Percentiles rank a stretch among this genome's conserved stretches.
phyloP scores from a whole-genome alignment of 2,888 invertebrate species.

The Celastrina argiolus region DNA sequence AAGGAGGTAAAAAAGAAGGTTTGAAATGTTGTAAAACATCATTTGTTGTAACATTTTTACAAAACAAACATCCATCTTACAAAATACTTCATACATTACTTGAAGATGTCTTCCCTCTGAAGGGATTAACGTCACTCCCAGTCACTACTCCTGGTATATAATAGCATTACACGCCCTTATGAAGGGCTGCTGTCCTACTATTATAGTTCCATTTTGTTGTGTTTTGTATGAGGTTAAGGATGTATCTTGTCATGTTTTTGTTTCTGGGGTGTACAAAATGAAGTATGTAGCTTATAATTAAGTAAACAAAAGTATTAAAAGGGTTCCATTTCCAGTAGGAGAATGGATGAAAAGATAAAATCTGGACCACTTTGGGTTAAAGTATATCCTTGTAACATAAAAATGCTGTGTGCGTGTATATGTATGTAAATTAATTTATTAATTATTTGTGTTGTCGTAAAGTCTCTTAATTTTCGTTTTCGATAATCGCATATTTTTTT shows the following conservation, averaged over 20 bases:
- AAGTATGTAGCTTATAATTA: not conserved
- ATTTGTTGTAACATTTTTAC: no score
- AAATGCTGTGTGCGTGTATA: no score
- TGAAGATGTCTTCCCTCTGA: not conserved
- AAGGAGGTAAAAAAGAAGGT: no score
- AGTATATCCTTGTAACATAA: no score
- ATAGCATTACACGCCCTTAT: slow-evolving; percentile 10
- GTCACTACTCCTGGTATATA: slow-evolving; percentile 32
- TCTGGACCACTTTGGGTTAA: no score
- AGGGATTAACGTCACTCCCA: slow-evolving; percentile 44
- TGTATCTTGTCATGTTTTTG: not conserved
- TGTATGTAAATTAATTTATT: no score
- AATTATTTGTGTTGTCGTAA: no score
- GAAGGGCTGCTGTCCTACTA: not conserved
- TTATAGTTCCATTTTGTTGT: not conserved
- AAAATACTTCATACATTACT: not conserved
- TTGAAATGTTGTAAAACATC: no score
- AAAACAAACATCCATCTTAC: not conserved
- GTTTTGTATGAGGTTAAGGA: not conserved
- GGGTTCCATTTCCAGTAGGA: no score
- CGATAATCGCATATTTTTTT: no score
- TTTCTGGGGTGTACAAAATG: not conserved
- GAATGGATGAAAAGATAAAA: not conserved
- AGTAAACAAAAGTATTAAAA: no score
- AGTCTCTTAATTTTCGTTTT: no score